Percentiles rank a stretch among this genome's conserved stretches.
Conservation (phyloP, 2,113 vertebrate species). For the Eleginops maclovinus region DNA sequence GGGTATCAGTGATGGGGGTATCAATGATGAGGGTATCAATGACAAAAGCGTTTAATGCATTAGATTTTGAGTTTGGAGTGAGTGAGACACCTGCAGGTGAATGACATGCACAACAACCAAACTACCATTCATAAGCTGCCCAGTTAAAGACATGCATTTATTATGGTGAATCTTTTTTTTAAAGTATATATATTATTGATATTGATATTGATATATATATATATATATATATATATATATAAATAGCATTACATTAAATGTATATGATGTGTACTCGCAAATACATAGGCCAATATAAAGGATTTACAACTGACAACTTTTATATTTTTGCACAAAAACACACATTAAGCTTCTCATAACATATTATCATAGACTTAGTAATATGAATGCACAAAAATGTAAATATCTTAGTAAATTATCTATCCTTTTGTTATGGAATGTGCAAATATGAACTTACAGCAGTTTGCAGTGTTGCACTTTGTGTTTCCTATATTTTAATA, state of each 20-base stretch:
- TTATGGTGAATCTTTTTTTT: neutral
- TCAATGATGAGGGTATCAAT: neutral
- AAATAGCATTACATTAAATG: too few relatives aligned
- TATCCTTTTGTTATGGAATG: neutral
- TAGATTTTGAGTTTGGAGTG: neutral
- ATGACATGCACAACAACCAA: neutral
- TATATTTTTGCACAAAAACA: neutral
- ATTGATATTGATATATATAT: neutral
- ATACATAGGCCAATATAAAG: too few relatives aligned
- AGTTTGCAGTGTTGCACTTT: neutral
- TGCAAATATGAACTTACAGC: too few relatives aligned
- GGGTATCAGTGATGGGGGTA: neutral
- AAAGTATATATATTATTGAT: neutral
- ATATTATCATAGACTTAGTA: neutral
- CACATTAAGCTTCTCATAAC: neutral
- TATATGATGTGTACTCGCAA: too few relatives aligned
- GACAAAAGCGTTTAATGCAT: too few relatives aligned
- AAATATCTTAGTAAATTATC: neutral
- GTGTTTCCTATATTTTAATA: neutral
- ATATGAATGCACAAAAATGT: neutral
- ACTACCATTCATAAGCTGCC: neutral
- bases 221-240: neutral
- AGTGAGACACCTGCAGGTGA: conserved; percentile 57
- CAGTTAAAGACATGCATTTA: too few relatives aligned
- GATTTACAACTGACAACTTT: neutral